A percentile compares a stretch with the other conserved stretches of the same genome.
These are phyloP conservation scores for Dendroctonus ponderosae DNA, from an alignment of 1,140 invertebrate genomes.

Conservation along the genomic window DNA sequence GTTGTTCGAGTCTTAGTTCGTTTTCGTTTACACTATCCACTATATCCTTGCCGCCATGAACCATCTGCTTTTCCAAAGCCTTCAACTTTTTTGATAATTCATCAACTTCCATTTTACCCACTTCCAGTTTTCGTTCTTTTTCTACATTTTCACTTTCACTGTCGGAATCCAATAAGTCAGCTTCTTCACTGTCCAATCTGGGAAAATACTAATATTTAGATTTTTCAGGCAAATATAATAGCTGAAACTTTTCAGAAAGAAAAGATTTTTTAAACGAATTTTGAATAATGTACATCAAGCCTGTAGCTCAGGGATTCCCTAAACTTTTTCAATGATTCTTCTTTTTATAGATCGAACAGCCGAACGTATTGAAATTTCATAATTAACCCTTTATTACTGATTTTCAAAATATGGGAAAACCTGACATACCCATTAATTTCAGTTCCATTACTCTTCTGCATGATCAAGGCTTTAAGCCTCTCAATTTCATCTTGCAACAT, in stretches of 20 bases:
- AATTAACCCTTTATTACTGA: not conserved
- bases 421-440: conserved; percentile 22
- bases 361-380: too few relatives aligned
- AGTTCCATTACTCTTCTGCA: conserved; percentile 44
- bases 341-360: too few relatives aligned
- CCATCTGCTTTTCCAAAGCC: conserved; percentile 83
- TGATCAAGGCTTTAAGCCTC: conserved; percentile 46
- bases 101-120: conserved; percentile 49
- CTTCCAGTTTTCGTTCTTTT: conserved; percentile 45
- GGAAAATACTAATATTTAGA: not conserved
- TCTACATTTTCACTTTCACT: conserved; percentile 44
- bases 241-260: too few relatives aligned
- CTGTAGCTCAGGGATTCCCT: too few relatives aligned
- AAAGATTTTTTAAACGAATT: too few relatives aligned
- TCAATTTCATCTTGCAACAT: conserved; percentile 48
- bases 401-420: not conserved
- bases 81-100: conserved; percentile 56
- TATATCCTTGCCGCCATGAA: conserved; percentile 83
- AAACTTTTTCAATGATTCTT: too few relatives aligned
- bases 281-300: too few relatives aligned
- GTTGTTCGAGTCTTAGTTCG: conserved; percentile 77
- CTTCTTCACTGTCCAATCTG: conserved; percentile 35
- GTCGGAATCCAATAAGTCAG: conserved; percentile 31
- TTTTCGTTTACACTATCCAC: conserved; percentile 89
- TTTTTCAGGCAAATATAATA: too few relatives aligned